phyloP scores from a whole-genome alignment of 2,113 vertebrate genomes.

The Nyctereutes procyonoides region DNA sequence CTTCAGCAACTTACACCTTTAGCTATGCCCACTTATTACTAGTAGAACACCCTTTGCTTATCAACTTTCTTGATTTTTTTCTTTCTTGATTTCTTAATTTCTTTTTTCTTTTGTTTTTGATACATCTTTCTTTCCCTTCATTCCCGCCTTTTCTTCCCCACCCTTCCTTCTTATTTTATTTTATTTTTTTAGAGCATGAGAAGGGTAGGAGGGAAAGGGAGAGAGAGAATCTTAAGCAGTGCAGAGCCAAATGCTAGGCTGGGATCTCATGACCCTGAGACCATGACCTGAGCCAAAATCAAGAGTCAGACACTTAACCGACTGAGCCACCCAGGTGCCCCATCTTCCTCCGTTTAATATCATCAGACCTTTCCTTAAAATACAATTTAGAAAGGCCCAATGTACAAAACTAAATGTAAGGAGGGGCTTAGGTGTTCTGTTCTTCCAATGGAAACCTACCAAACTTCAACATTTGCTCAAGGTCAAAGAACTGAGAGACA shows the following conservation, averaged over 20 bases:
- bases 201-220: not conserved
- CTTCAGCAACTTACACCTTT: not conserved
- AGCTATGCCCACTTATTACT: not conserved
- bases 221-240: not conserved
- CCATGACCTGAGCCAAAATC: not conserved
- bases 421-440: not conserved
- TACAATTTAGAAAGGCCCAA: not conserved
- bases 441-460: not conserved
- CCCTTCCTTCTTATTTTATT: no score
- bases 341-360: not conserved
- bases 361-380: not conserved
- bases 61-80: not conserved
- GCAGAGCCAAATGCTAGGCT: not conserved
- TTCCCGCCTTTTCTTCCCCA: not conserved
- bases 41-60: not conserved
- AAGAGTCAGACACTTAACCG: not conserved
- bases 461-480: not conserved
- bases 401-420: not conserved
- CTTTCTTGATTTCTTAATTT: not conserved
- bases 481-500: not conserved
- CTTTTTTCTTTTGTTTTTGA: not conserved
- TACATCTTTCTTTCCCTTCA: no score
- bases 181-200: not conserved
- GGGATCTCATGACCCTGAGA: not conserved
- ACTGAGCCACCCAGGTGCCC: not conserved